Base-by-base conservation (phyloP, 2,888 invertebrate species). In the Cerastis rubricosa region DNA sequence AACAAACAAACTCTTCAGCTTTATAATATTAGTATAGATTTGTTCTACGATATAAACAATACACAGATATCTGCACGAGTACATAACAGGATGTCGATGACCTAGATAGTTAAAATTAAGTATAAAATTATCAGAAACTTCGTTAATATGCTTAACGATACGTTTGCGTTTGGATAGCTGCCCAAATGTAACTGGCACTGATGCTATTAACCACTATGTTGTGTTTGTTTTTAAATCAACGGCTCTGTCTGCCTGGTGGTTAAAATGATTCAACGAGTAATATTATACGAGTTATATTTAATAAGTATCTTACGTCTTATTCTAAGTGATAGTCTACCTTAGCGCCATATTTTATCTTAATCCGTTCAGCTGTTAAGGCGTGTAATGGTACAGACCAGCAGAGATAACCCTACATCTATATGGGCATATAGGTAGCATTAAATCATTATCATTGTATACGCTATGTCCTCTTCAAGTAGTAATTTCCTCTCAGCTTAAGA, bases 111-210 rank as follows among this genome's bases (percentile, higher is more conserved):
- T 75, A 57, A 76, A 74, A 64, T 68, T 43, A 78, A 68, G 67
- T 59, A 35, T 47, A 54, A 19, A 83, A 65, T 83, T 78, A 71
- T 40, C 67, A 43, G 51, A 59, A 68, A 49, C 29, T 54, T 69
- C 65, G 68, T 25, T 65, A 64, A 69, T 67, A 54, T 78, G 81
- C 79, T 63, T 74, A 74, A 71, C 74, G 70, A 83, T 71, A 25
- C 54, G 70, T 70, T 49, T 59, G 71, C n/a, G 65, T 82, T 82
- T 82, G 83, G 81, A 83, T 57, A 17, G 74, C 43, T 82, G 81
- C 83, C 83, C 81, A 82, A 81, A 74, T 82, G 64, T 79, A 57
- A 69, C 59, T 79, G 83, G 83, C 74, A 71, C 54, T 68, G 74
- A 43, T 79, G 63, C 47, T 68, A 17, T 67, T 74, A 69, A 83